Percentiles rank a stretch among this genome's conserved stretches.
These are phyloP conservation scores for Lepidochrysops patricia DNA, from an alignment of 2,888 invertebrate species.

Conservation along the genomic window DNA sequence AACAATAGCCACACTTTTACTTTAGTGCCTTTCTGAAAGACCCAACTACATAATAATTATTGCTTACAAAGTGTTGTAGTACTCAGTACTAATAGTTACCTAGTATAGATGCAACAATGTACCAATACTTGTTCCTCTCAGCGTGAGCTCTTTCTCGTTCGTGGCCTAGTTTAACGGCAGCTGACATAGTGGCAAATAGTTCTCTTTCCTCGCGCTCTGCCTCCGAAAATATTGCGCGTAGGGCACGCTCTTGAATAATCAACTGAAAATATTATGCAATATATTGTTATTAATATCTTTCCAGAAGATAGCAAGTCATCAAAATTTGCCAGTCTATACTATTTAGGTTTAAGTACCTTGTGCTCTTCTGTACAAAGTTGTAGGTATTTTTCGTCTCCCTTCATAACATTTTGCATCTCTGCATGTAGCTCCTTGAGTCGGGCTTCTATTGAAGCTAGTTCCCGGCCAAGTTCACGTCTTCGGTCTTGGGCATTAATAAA, in stretches of 20 bases:
- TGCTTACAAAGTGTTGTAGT: too few species aligned
- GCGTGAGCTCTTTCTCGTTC: constrained; percentile 87
- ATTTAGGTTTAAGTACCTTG: constrained; percentile 59
- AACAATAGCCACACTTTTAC: too few species aligned
- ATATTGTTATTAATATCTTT: background rate
- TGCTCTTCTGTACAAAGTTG: constrained; percentile 82
- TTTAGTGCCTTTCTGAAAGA: too few species aligned
- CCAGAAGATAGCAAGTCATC: too few species aligned
- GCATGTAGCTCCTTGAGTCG: constrained; percentile 81
- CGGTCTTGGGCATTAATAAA: constrained; percentile 79
- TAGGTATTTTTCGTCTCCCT: constrained; percentile 85
- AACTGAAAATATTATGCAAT: constrained; percentile 42
- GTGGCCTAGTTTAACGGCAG: constrained; percentile 85
- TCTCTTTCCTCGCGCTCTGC: constrained; percentile 85
- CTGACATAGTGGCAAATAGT: constrained; percentile 81
- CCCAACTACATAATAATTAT: too few species aligned
- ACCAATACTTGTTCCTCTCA: constrained; percentile 90
- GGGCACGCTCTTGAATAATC: constrained; percentile 76
- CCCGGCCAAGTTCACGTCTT: constrained; percentile 76
- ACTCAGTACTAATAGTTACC: constrained; percentile 54
- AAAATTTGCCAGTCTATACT: too few species aligned
- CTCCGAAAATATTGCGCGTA: constrained; percentile 75
- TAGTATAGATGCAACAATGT: constrained; percentile 80
- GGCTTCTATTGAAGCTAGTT: constrained; percentile 75
- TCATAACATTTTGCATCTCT: constrained; percentile 83